These are phyloP conservation scores for Tyto alba DNA, from an alignment of 2,113 vertebrate genomes.

Conservation along the genomic window DNA sequence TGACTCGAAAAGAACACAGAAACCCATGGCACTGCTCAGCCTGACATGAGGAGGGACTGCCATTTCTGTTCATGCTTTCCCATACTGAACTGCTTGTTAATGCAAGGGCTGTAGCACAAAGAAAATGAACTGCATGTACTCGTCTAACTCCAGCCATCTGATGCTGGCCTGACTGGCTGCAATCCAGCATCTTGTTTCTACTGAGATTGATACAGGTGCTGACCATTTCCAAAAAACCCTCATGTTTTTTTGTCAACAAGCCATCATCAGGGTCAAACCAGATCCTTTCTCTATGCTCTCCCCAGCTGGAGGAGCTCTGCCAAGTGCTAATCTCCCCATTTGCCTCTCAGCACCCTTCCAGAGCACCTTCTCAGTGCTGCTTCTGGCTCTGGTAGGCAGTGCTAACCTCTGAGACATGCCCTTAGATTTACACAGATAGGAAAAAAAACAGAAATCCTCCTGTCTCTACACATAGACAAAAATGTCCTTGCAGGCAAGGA, in stretches of 20 bases:
- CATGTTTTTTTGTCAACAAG: neutral
- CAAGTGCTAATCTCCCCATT: fast-evolving
- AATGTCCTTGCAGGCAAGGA: neutral
- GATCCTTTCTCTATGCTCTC: neutral
- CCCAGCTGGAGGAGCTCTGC: neutral
- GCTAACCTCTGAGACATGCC: neutral
- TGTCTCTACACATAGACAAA: neutral
- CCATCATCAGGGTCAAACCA: fast-evolving
- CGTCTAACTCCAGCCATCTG: neutral
- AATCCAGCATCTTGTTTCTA: neutral
- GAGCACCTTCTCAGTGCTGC: neutral
- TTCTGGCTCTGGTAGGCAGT: neutral
- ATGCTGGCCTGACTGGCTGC: neutral
- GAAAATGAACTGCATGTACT: neutral
- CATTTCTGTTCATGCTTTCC: neutral
- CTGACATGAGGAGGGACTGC: neutral
- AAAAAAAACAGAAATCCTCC: neutral
- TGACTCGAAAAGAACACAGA: neutral
- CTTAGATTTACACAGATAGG: neutral
- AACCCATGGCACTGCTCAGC: neutral
- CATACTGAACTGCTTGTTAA: neutral
- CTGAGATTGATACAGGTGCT: neutral
- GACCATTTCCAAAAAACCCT: neutral
- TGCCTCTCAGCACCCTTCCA: neutral
- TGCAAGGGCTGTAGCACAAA: neutral